Evolutionary conservation across 2,113 vertebrate species (phyloP).

Genomic region (Elaphurus davidianus): DNA sequence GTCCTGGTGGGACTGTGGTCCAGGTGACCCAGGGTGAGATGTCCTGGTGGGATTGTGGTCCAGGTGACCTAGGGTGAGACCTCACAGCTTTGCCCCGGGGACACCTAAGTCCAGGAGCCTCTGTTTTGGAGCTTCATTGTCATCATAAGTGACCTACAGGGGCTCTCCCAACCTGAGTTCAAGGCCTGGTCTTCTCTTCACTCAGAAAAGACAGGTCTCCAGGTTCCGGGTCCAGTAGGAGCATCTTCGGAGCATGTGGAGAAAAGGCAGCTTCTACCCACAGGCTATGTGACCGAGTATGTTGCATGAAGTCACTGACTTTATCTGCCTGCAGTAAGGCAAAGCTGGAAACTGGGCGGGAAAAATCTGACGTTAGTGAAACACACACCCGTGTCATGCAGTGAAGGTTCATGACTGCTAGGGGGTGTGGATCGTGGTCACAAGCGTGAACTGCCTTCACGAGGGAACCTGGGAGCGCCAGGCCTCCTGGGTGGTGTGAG

Average conservation of each 20-base stretch:
- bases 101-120: neutral
- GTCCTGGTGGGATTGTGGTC: accelerated
- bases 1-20: neutral
- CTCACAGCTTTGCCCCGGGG: too few relatives aligned
- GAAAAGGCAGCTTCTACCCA: neutral
- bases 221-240: too few relatives aligned
- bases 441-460: accelerated
- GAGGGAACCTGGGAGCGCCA: accelerated
- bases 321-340: neutral
- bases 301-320: accelerated
- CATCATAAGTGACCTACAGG: accelerated
- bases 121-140: accelerated
- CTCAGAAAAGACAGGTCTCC: neutral
- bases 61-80: accelerated
- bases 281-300: accelerated
- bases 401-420: accelerated
- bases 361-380: accelerated
- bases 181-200: neutral
- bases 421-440: accelerated
- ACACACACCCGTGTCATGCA: accelerated
- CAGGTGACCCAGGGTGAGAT: too few relatives aligned
- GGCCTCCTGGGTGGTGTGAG: neutral
- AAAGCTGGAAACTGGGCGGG: accelerated
- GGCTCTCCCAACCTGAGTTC: accelerated
- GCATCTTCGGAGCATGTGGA: neutral